Base-by-base conservation (phyloP, 1,140 invertebrate species). In the Drosophila sechellia region DNA sequence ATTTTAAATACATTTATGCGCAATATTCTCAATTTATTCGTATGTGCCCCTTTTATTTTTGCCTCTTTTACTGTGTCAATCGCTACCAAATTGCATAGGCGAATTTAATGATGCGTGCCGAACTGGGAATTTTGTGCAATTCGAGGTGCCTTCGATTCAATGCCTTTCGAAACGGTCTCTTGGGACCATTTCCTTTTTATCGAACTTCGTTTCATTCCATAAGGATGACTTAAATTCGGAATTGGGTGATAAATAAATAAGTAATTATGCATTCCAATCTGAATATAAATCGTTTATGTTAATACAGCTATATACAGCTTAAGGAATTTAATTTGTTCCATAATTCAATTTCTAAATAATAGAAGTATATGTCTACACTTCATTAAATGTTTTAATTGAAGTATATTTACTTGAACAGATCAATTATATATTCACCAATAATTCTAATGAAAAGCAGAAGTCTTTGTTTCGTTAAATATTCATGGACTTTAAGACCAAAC, bases 1-100 rank as follows among this genome's bases (percentile, higher is more conserved):
- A 86, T 86, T 86, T 87, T 87, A 87, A 86, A 86, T 74, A 81
- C 79, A 86, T 86, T 86, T 86, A 76, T 87, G 79, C 83, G 79
- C 79, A 83, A 79, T 86, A 86, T 83, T 72, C 75, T 69, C 79
- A 66, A 87, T 87, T 87, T 87, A 83, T 83, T 69, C 54, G 43
- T 17, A 58, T 60, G 40, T 54, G 45, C 42, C 50, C 39, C 31
- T 40, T 35, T 39, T 22, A 35, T 11, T 45, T 37, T 25, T 43
- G 15, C 13, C 35, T 50, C 25, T 52, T 73, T 69, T 77, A 77
- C 77, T 80, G 27, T 57, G 63, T 68, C 68, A 66, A 54, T 76
- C 43, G 46, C 48, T 58, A 45, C 73, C 64, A 77, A 77, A 77
- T 77, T 77, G 74, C 74, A 77, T 77, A 77, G 75, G 27, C 60